Base-by-base conservation (phyloP, 2,888 invertebrate species). In the Xylocampa areola region DNA sequence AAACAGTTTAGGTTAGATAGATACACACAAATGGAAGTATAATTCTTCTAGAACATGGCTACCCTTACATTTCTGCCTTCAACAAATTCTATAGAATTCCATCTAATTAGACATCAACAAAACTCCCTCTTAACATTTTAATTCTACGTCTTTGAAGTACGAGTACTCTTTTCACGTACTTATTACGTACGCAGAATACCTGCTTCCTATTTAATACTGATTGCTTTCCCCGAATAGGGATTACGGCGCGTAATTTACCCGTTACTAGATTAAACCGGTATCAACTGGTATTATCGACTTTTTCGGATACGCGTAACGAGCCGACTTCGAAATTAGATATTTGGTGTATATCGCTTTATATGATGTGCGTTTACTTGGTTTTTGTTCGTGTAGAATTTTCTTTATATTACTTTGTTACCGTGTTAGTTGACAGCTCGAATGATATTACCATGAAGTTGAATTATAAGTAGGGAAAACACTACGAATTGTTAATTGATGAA, bases 191-290 rank as follows among this genome's bases (percentile, higher is more conserved):
- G 30, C 44, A 40, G 33, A 48, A 45, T 74, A 80, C 79, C 75
- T 74, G 68, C 57, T 70, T 73, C 64, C 76, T 80, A 80, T 79
- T 82, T 82, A 82, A 80, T 79, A 78, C 77, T 81, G 83, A 86
- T 85, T 85, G 83, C 84, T 82, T 83, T 73, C 73, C 71, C 65
- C 68, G 75, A 80, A 79, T 67, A 72, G 76, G 84, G 85, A 85
- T 86, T 86, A 85, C 70, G 74, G 63, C 57, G 73, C 73, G 82
- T 84, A 84, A 86, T 86, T 82, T 80, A 81, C 82, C 79, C 79
- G 79, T 81, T 84, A 84, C 83, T 75, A 75, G 82, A 85, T 84
- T 81, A 81, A 79, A 76, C 80, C 66, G 65, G 79, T 73, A 75
- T 80, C 76, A 73, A 70, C 74, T 32, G 68, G 73, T 74, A 74